Percentiles rank a stretch among this genome's conserved stretches.
Evolutionary conservation across 2,113 vertebrate species (phyloP).

Genomic region (Burhinus oedicnemus): DNA sequence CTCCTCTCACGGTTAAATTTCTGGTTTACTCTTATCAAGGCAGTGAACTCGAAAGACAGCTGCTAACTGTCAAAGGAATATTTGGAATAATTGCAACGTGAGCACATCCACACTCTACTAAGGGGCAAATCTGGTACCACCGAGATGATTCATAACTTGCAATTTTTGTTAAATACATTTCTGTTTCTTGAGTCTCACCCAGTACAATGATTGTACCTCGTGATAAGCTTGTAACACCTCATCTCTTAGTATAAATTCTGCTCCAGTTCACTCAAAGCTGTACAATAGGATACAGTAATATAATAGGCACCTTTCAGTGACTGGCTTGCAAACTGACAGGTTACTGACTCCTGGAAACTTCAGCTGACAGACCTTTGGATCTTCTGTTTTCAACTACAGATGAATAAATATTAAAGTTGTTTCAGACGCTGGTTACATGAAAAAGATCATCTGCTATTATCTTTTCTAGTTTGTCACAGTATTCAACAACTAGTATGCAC

Average conservation of each 20-base stretch:
- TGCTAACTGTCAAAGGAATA: background rate
- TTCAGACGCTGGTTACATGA: background rate
- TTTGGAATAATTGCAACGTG: background rate
- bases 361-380: background rate
- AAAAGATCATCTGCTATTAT: background rate
- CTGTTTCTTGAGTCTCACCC: background rate
- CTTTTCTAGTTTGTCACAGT: background rate
- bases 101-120: background rate
- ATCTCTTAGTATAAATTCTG: background rate
- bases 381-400: background rate
- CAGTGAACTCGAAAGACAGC: background rate
- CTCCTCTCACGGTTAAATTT: background rate
- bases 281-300: background rate
- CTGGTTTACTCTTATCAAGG: background rate
- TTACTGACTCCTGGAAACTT: background rate
- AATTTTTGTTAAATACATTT: background rate
- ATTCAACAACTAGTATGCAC: background rate
- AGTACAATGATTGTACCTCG: background rate
- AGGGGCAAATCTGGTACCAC: background rate
- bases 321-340: background rate
- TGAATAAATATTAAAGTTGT: background rate
- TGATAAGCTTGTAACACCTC: background rate
- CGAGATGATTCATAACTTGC: background rate
- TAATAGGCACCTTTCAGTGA: background rate
- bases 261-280: background rate